A percentile compares a stretch with the other conserved stretches of the same genome.
Evolutionary conservation across 2,888 invertebrate genomes (phyloP).

Genomic region (Hipparchia semele): DNA sequence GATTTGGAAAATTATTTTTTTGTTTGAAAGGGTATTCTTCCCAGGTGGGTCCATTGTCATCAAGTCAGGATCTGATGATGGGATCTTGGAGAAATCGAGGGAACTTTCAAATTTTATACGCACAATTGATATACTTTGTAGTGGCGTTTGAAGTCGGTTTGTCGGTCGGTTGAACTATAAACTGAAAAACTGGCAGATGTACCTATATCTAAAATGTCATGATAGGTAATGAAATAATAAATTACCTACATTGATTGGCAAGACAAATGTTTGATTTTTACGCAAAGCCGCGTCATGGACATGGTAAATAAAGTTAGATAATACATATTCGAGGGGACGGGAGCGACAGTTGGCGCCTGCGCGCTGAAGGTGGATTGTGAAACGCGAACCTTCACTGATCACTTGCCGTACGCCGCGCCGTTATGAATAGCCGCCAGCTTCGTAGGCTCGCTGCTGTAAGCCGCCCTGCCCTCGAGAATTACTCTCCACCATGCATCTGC

Average conservation of each 20-base stretch:
- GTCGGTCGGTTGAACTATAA: too few relatives aligned
- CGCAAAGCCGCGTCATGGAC: slow-evolving; percentile 55
- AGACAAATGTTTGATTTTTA: slow-evolving; percentile 49
- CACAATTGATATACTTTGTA: too few relatives aligned
- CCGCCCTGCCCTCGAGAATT: slow-evolving; percentile 50
- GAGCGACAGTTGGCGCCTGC: slow-evolving; percentile 72
- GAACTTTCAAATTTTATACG: too few relatives aligned
- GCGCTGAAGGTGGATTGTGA: slow-evolving; percentile 55
- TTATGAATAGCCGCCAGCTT: slow-evolving; percentile 71
- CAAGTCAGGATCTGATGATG: too few relatives aligned
- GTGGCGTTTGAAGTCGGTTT: too few relatives aligned
- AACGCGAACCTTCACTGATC: slow-evolving; percentile 54
- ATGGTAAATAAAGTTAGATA: slow-evolving; percentile 67
- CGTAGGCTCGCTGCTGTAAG: slow-evolving; percentile 58
- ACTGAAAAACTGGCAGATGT: too few relatives aligned
- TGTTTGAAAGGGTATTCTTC: too few relatives aligned
- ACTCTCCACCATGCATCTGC: slow-evolving; percentile 55
- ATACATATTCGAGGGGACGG: slow-evolving; percentile 52
- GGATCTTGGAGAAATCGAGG: too few relatives aligned
- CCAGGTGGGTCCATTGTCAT: too few relatives aligned
- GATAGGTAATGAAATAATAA: too few relatives aligned
- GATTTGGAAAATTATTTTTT: too few relatives aligned
- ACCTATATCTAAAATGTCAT: background rate
- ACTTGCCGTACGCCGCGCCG: slow-evolving; percentile 47
- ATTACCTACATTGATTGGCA: slow-evolving; percentile 7